Conservation (phyloP, 2,113 vertebrate species). For the Lonchura striata region DNA sequence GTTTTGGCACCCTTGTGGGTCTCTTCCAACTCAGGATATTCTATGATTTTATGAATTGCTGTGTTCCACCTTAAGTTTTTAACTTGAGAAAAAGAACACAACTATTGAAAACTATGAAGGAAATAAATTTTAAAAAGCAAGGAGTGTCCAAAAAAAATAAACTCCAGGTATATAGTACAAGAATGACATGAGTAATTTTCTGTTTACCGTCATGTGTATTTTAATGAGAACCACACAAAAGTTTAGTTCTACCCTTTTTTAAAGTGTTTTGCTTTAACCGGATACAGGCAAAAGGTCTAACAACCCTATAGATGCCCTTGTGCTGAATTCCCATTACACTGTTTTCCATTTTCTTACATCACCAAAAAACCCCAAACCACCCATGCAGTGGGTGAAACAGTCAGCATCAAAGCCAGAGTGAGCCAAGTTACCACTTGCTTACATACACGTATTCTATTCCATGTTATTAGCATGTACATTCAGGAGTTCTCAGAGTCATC, state of each 20-base stretch:
- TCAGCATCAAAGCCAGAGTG: neutral
- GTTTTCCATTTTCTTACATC: neutral
- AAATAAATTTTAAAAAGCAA: neutral
- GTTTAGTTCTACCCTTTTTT: neutral
- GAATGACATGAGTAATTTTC: neutral
- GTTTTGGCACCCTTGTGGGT: neutral
- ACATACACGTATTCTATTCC: neutral
- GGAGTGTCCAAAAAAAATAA: neutral
- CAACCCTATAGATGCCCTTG: neutral
- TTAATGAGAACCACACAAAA: neutral
- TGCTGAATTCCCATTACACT: neutral
- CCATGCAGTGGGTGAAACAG: neutral
- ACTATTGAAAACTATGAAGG: neutral
- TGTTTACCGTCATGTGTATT: neutral
- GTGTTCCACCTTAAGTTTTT: neutral
- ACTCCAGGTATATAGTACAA: neutral
- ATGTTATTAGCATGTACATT: neutral
- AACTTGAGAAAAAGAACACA: neutral
- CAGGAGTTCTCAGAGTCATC: constrained; percentile 24
- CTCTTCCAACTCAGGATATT: neutral
- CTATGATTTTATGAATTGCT: neutral
- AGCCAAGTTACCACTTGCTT: constrained; percentile 18
- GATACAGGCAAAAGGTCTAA: neutral
- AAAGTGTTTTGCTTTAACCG: neutral
- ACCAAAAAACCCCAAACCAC: neutral